Conservation (phyloP, 2,888 invertebrate species). For the Nephrocerus scutellatus region DNA sequence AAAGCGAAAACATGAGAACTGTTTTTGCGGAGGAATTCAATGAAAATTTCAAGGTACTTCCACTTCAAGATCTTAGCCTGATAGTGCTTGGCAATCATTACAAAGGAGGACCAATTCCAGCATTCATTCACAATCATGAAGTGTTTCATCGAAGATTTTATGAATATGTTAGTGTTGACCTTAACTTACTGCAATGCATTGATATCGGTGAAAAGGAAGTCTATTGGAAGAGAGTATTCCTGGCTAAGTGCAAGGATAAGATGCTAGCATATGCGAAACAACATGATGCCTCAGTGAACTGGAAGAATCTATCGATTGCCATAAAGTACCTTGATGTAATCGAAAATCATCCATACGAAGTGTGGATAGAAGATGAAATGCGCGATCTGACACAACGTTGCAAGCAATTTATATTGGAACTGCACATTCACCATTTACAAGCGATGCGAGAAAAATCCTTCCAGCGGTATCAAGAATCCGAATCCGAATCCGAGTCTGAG, state of each 20-base stretch:
- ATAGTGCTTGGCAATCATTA: slow-evolving; percentile 27
- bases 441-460: slow-evolving; percentile 30
- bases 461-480: slow-evolving; percentile 17
- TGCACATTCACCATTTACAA: slow-evolving; percentile 35
- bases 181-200: slow-evolving; percentile 34
- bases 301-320: slow-evolving; percentile 32
- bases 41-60: slow-evolving; percentile 24
- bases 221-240: slow-evolving; percentile 38
- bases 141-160: slow-evolving; percentile 29
- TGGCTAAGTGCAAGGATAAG: slow-evolving; percentile 29
- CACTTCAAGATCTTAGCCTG: slow-evolving; percentile 31
- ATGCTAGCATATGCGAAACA: slow-evolving; percentile 23
- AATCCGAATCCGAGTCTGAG: too few relatives aligned
- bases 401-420: slow-evolving; percentile 25
- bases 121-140: slow-evolving; percentile 21
- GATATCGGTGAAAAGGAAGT: slow-evolving; percentile 28
- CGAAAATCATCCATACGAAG: slow-evolving; percentile 32
- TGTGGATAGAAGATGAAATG: slow-evolving; percentile 34
- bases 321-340: slow-evolving; percentile 36
- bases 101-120: slow-evolving; percentile 20
- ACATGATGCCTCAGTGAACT: slow-evolving; percentile 23
- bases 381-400: slow-evolving; percentile 24
- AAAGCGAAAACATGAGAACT: slow-evolving; percentile 30
- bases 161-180: slow-evolving; percentile 30
- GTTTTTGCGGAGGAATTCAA: slow-evolving; percentile 33